These are phyloP conservation scores for Sphaeramia orbicularis DNA, from an alignment of 2,797 vertebrate species.

Conservation along the genomic window DNA sequence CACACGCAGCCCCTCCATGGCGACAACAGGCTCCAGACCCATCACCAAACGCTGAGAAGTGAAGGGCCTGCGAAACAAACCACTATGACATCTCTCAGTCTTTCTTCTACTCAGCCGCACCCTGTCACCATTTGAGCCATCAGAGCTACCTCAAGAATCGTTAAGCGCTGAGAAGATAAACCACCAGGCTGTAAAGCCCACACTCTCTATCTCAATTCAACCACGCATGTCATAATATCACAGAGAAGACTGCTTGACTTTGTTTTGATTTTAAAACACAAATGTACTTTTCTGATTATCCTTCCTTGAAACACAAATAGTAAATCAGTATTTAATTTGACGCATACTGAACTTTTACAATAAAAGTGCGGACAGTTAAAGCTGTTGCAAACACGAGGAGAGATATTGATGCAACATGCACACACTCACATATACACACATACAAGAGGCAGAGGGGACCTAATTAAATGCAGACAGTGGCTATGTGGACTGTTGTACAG, in stretches of 20 bases:
- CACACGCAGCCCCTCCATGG: conserved; percentile 76
- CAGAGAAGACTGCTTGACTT: neutral
- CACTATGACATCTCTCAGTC: conserved; percentile 76
- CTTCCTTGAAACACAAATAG: neutral
- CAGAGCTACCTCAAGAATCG: conserved; percentile 43
- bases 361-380: conserved; percentile 16
- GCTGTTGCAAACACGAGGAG: conserved; percentile 15
- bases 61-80: conserved; percentile 84
- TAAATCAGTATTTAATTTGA: conserved; percentile 10
- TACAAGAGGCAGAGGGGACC: conserved; percentile 70
- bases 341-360: neutral
- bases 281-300: conserved; percentile 14
- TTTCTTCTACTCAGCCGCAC: conserved; percentile 68
- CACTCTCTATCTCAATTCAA: conserved; percentile 55
- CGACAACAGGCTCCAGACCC: conserved; percentile 77
- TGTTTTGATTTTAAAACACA: conserved; percentile 7
- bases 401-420: conserved; percentile 42
- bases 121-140: conserved; percentile 65
- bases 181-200: conserved; percentile 43
- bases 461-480: conserved; percentile 80
- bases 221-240: conserved; percentile 26
- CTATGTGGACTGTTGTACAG: conserved; percentile 73
- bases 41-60: conserved; percentile 78
- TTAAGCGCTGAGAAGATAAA: conserved; percentile 70
- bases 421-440: conserved; percentile 30